phyloP scores from a whole-genome alignment of 1,140 invertebrate species.

The Kradibia gibbosae region DNA sequence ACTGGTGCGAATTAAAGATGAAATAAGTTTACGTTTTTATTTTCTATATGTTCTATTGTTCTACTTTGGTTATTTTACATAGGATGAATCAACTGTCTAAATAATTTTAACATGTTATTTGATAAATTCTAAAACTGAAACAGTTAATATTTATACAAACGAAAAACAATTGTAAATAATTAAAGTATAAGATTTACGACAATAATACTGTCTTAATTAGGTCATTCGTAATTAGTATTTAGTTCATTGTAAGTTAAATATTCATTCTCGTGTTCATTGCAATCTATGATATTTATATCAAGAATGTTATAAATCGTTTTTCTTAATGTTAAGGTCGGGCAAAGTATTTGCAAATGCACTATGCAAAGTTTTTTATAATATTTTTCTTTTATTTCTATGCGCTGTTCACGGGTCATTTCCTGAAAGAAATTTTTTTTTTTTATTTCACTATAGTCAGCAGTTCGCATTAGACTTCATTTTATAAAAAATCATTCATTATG shows the following conservation, averaged over 20 bases:
- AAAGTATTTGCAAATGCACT: conserved; percentile 64
- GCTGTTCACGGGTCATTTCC: conserved; percentile 59
- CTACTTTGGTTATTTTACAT: too few relatives aligned
- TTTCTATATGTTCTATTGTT: too few relatives aligned
- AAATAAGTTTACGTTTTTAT: too few relatives aligned
- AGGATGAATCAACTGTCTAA: too few relatives aligned
- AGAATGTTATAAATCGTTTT: conserved; percentile 66
- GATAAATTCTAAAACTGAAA: too few relatives aligned
- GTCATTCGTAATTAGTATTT: conserved; percentile 28
- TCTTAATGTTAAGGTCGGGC: conserved; percentile 58
- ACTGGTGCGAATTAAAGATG: too few relatives aligned
- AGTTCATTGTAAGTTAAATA: conserved; percentile 30
- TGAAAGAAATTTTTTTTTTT: conserved; percentile 47
- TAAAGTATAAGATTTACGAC: too few relatives aligned
- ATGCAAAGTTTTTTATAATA: conserved; percentile 60
- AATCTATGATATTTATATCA: conserved; percentile 53
- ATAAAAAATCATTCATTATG: background rate
- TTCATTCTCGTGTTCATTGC: conserved; percentile 46
- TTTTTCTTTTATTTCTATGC: conserved; percentile 61
- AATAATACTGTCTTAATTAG: too few relatives aligned
- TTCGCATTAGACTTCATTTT: background rate
- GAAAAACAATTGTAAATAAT: too few relatives aligned
- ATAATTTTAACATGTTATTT: too few relatives aligned
- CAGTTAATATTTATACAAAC: too few relatives aligned
- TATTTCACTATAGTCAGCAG: conserved; percentile 22